Percentiles rank a stretch among this genome's conserved stretches.
Conservation (phyloP, 1,140 invertebrate species). For the Nautilus pompilius region DNA sequence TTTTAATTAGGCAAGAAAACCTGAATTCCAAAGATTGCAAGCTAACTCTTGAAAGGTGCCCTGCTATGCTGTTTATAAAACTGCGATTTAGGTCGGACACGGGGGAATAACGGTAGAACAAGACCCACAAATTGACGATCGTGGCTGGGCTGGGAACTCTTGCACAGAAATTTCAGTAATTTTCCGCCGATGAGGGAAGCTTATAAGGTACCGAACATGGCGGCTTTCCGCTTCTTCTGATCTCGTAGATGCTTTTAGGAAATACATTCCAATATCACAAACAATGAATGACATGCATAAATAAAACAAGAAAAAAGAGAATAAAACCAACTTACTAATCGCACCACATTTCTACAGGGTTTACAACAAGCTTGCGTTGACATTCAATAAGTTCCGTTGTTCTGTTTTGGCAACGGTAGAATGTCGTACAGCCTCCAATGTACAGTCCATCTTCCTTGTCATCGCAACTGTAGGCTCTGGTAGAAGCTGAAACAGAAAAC, state of each 20-base stretch:
- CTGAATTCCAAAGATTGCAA: no score
- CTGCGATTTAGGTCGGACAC: no score
- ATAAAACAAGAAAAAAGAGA: not conserved
- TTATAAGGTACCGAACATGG: not conserved
- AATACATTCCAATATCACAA: not conserved
- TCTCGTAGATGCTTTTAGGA: not conserved
- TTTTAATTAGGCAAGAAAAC: no score
- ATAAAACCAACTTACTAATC: conserved; percentile 23
- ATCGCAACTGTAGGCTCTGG: not conserved
- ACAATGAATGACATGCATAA: not conserved
- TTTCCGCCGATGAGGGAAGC: no score
- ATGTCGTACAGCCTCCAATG: conserved; percentile 18
- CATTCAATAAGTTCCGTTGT: conserved; percentile 16
- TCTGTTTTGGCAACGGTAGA: conserved; percentile 20
- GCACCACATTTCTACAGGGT: conserved; percentile 20
- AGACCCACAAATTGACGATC: no score
- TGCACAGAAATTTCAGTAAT: no score
- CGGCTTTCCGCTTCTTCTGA: not conserved
- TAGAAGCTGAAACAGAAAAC: no score
- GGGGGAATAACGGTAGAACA: no score
- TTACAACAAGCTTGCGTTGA: conserved; percentile 17
- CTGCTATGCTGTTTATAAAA: no score
- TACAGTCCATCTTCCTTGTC: conserved; percentile 16
- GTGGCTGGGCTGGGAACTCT: no score
- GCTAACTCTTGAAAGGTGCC: no score